These are phyloP conservation scores for Thaumetopoea pityocampa DNA, from an alignment of 1,140 invertebrate genomes.

Conservation along the genomic window DNA sequence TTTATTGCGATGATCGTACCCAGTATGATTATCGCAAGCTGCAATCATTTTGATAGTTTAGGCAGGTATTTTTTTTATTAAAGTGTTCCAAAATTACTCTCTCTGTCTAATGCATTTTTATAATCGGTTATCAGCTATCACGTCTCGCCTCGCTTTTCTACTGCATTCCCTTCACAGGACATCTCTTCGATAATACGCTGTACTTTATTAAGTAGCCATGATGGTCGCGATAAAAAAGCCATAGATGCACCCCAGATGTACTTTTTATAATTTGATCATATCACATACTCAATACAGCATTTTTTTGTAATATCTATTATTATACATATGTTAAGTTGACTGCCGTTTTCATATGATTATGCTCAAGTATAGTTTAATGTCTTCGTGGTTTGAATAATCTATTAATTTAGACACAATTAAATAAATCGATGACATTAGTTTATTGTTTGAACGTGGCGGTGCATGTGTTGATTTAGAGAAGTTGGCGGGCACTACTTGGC, in stretches of 20 bases:
- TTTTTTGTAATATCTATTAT: constrained; percentile 48
- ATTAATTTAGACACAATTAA: constrained; percentile 43
- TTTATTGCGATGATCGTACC: no score
- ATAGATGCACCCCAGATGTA: constrained; percentile 8
- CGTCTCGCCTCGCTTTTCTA: no score
- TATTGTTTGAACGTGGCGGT: constrained; percentile 35
- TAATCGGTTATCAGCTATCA: no score
- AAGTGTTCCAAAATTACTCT: no score
- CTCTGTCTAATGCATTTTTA: no score
- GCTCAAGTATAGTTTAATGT: constrained; percentile 66
- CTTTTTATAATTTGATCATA: constrained; percentile 44
- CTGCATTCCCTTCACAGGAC: no score
- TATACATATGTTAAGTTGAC: constrained; percentile 60
- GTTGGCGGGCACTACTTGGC: background rate
- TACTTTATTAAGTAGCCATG: no score
- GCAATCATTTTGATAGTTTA: no score
- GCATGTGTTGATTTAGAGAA: constrained; percentile 3
- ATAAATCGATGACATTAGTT: constrained; percentile 51
- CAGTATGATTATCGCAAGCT: no score
- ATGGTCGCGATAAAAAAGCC: no score
- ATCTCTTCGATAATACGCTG: no score
- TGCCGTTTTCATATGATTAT: constrained; percentile 68
- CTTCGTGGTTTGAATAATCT: constrained; percentile 33
- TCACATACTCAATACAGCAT: constrained; percentile 66
- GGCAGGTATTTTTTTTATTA: no score